Evolutionary conservation across 2,888 invertebrate genomes (phyloP).

Genomic region (Danaus chrysippus): DNA sequence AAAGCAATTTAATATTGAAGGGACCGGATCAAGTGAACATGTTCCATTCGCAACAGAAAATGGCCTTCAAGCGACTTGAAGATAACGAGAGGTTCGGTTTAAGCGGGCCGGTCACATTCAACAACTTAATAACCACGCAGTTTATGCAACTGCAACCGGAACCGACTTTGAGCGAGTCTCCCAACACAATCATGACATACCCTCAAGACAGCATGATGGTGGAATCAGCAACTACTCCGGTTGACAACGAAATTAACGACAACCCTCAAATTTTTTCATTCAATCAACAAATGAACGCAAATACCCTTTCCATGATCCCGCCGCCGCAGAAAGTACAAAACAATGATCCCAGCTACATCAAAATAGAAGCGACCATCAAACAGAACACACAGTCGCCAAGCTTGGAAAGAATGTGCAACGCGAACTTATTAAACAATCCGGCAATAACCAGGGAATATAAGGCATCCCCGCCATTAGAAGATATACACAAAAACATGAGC

Average conservation of each 20-base stretch:
- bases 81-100: constrained; percentile 67
- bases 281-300: constrained; percentile 64
- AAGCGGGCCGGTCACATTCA: constrained; percentile 66
- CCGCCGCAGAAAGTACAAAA: constrained; percentile 62
- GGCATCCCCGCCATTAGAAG: constrained; percentile 69
- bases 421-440: constrained; percentile 56
- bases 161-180: constrained; percentile 60
- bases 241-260: constrained; percentile 49
- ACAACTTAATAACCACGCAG: constrained; percentile 69
- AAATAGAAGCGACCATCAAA: constrained; percentile 68
- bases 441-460: constrained; percentile 63
- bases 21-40: constrained; percentile 73
- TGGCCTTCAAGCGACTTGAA: constrained; percentile 68
- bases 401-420: constrained; percentile 68
- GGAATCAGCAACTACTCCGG: constrained; percentile 56
- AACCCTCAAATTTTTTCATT: constrained; percentile 65
- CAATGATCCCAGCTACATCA: constrained; percentile 71
- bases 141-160: constrained; percentile 70
- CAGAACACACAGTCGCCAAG: constrained; percentile 72
- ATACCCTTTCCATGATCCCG: constrained; percentile 59
- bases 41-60: constrained; percentile 74
- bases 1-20: constrained; percentile 72
- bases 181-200: constrained; percentile 57
- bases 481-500: constrained; percentile 68
- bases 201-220: constrained; percentile 58